Base-by-base conservation (phyloP, 2,113 vertebrate species). In the Muntiacus muntjak region DNA sequence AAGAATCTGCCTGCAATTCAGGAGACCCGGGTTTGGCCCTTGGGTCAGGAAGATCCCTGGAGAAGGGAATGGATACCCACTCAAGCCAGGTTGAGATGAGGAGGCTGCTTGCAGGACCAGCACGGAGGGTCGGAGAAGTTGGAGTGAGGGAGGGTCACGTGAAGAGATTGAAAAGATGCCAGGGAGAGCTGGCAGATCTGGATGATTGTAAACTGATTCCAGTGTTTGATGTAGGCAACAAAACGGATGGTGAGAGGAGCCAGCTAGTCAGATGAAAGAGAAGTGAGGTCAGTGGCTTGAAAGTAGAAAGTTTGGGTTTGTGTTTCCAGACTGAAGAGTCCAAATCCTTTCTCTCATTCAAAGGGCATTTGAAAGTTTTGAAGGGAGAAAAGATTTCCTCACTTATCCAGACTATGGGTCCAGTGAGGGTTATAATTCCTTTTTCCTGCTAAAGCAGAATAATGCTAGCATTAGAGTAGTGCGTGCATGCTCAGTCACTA, bases 11-110 rank as follows among this genome's bases (percentile, higher is more conserved):
- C 19, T 71, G 64, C 21, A 71, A 23, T 36, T 71, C n/a, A 71
- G 15, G 62, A 64, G 15, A n/a, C 17, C n/a, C 1, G 0, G 19
- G 17, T 71, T 71, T 0, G 0, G 36, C 1, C 9, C 5, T 10
- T 36, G 64, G 64, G 64, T 71, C 64, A 3, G 64, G n/a, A 21
- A 33, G 40, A 36, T 36, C 19, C 2, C 3, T 43, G 14, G 21
- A 79, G 40, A 81, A 57, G 33, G 12, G 17, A 36, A n/a, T 26
- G 52, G 21, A 36, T 71, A 71, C 64, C 64, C n/a, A 36, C 9
- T 71, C n/a, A 87, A 19, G 67, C 7, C 30, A 33, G 43, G 19
- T 11, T 45, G 12, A 58, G 21, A n/a, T 6, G 19, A 43, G 10
- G 12, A 43, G 15, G 19, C 52, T 52, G 23, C 58, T 64, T 23